phyloP scores from a whole-genome alignment of 2,113 vertebrate species.

The Dromaius novaehollandiae region DNA sequence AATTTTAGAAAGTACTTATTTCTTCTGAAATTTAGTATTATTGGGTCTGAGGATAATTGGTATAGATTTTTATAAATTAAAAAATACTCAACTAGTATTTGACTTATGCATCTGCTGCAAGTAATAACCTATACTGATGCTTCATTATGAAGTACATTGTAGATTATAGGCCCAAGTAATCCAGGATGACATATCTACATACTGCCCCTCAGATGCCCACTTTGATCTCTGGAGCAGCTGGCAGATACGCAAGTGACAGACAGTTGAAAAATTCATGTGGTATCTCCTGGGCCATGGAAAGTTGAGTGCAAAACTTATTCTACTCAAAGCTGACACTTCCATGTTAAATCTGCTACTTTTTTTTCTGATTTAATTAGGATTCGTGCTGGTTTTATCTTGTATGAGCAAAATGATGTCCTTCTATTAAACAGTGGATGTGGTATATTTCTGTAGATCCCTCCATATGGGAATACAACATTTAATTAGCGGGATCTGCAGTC shows the following conservation, averaged over 20 bases:
- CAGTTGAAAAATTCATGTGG: not conserved
- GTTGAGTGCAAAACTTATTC: not conserved
- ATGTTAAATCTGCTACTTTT: not conserved
- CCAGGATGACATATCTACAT: not conserved
- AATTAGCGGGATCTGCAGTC: not conserved
- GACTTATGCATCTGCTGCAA: not conserved
- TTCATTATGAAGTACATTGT: not conserved
- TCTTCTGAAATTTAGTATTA: not conserved
- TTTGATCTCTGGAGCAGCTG: constrained; percentile 28
- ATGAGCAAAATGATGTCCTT: not conserved
- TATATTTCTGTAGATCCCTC: not conserved
- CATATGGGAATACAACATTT: not conserved
- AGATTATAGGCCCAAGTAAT: not conserved
- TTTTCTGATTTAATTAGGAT: not conserved
- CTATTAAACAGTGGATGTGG: not conserved
- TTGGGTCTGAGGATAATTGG: not conserved
- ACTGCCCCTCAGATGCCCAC: not conserved
- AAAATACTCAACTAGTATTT: not conserved
- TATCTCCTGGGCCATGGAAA: not conserved
- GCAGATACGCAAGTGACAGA: constrained; percentile 19
- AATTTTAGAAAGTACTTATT: not conserved
- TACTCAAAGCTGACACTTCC: not conserved
- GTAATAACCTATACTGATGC: not conserved
- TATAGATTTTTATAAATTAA: constrained; percentile 2
- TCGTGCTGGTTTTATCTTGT: not conserved